phyloP scores from a whole-genome alignment of 2,888 invertebrate species.

The Mythimna vitellina region DNA sequence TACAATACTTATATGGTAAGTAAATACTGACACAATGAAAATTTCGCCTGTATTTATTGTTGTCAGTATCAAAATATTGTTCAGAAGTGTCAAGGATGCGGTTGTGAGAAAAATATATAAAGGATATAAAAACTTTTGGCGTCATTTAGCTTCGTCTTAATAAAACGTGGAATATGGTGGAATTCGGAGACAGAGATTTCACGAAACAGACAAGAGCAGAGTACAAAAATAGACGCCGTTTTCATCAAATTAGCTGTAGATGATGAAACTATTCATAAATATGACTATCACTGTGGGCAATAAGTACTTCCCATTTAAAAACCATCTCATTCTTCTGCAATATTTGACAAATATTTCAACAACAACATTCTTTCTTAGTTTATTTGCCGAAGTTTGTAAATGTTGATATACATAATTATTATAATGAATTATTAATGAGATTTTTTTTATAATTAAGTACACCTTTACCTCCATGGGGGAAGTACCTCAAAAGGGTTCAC shows the following conservation, averaged over 20 bases:
- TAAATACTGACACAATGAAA: constrained; percentile 65
- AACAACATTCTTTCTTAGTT: constrained; percentile 2
- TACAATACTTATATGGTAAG: constrained; percentile 60
- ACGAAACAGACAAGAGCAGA: background rate
- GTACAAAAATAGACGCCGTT: background rate
- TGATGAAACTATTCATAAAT: background rate
- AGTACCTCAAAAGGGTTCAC: constrained; percentile 27
- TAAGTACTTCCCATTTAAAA: background rate
- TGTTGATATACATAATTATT: constrained; percentile 20
- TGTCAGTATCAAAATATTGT: constrained; percentile 61
- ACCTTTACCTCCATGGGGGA: constrained; percentile 25
- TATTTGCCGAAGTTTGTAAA: constrained; percentile 1
- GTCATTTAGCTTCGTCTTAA: constrained; percentile 24
- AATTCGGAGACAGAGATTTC: background rate
- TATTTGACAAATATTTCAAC: constrained; percentile 22
- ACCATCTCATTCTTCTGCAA: constrained; percentile 1
- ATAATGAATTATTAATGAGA: constrained; percentile 34
- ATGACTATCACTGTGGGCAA: background rate
- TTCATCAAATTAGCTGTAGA: background rate
- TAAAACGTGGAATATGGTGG: constrained; percentile 4
- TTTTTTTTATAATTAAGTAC: background rate
- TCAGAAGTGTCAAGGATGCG: constrained; percentile 64
- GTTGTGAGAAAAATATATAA: constrained; percentile 9
- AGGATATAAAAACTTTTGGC: constrained; percentile 13
- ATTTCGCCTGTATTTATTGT: constrained; percentile 69